Base-by-base conservation (phyloP, 2,797 vertebrate genomes). In the Synaphobranchus kaupii region DNA sequence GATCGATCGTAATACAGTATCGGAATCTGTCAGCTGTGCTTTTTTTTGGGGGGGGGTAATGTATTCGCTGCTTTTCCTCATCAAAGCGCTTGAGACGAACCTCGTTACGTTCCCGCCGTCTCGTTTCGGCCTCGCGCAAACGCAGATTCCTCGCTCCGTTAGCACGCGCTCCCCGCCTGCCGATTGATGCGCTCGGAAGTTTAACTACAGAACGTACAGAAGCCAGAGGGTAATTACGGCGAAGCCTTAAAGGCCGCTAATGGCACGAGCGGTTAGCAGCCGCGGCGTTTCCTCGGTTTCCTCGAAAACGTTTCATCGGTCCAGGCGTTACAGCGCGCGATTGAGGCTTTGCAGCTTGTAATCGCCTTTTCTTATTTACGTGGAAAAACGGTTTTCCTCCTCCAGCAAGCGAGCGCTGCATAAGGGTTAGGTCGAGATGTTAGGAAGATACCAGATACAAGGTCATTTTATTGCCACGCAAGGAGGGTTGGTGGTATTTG, bases 1-100 rank as follows among this genome's bases (percentile, higher is more conserved):
- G 93, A 95, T 95, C 94, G 93, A 94, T 95, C 94, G 91, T 89
- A 90, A 90, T 89, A 88, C 87, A 85, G 91, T 89, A 93, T 94
- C 90, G 89, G 90, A 88, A 86, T 92, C 90, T 93, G 92, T 94
- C 93, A 93, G 92, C 89, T 84, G 58, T 88, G 85, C 88, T 88
- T 89, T 87, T 88, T 90, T 87, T 89, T 88, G n/a, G n/a, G n/a
- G n/a, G n/a, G n/a, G 87, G 88, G 85, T 25, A 25, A 44, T 58
- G 17, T 48, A 48, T 50, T 85, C 39, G 12, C 84, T 31, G 78
- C 89, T 90, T 88, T 90, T 91, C 93, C 90, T 93, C 90, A 91
- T 94, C 91, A 93, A 91, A 93, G 91, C 80, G 48, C 47, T 9
- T 22, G 76, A 91, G 92, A 83, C 91, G 78, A 87, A 92, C 85